These are phyloP conservation scores for Drosophila aff. DNA, from an alignment of 1,140 invertebrate species.

Conservation along the genomic window DNA sequence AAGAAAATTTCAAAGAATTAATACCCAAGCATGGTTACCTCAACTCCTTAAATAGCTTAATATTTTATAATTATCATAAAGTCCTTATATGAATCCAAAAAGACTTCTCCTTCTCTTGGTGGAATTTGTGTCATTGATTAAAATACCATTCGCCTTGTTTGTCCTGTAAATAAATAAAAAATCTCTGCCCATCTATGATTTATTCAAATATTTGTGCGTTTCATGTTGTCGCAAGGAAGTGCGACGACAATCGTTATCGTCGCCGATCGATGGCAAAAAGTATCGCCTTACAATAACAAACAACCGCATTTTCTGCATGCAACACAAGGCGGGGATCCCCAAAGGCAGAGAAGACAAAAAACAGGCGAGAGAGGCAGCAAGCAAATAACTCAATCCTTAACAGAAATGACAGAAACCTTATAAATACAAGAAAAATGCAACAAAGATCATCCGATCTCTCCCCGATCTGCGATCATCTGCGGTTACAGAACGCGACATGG, in stretches of 20 bases:
- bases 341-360: slow-evolving; percentile 41
- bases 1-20: no score
- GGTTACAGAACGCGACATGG: slow-evolving; percentile 73
- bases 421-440: slow-evolving; percentile 73
- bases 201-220: slow-evolving; percentile 72
- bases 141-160: slow-evolving; percentile 12
- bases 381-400: slow-evolving; percentile 82
- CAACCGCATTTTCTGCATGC: slow-evolving; percentile 72
- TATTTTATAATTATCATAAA: not conserved
- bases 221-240: slow-evolving; percentile 40
- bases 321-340: slow-evolving; percentile 54
- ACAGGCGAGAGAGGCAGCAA: slow-evolving; percentile 31
- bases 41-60: not conserved
- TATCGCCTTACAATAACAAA: slow-evolving; percentile 68
- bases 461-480: slow-evolving; percentile 66
- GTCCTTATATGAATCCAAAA: not conserved
- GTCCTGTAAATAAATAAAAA: slow-evolving; percentile 1
- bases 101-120: not conserved
- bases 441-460: slow-evolving; percentile 67
- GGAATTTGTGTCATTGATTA: slow-evolving; percentile 21
- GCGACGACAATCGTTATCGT: slow-evolving; percentile 46
- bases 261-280: slow-evolving; percentile 52
- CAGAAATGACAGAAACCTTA: slow-evolving; percentile 81
- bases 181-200: slow-evolving; percentile 51
- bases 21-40: not conserved